Base-by-base conservation (phyloP, 2,888 invertebrate species). In the Prostheceraeus crozeri region DNA sequence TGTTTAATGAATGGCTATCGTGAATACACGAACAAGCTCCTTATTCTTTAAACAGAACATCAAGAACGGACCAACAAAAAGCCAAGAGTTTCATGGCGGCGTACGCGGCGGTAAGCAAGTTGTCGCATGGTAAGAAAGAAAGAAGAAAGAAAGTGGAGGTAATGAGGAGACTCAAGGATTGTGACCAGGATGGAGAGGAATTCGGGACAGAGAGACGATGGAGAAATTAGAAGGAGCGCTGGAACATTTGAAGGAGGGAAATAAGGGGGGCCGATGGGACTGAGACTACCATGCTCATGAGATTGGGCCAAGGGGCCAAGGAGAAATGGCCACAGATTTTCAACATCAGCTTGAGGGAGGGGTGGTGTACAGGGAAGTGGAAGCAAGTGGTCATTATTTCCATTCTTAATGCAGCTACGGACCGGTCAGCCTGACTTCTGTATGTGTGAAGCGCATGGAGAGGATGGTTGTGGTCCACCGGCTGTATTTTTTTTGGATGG, bases 341-440 rank as follows among this genome's bases (percentile, higher is more conserved):
- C 3, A 53, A 53, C 31, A 19, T 19, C 6, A 35, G 53, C 53
- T 53, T 25, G 35, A 10, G 27, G 19, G 31, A 16, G 4, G 53
- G 53, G 2, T 16, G 19, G 10, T 53, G 53, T 31, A 25, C 53
- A 2, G 53, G 53, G 3, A 36, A 19, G n/a, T 53, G 35, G 35
- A 53, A 53, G 10, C 25, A 31, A 11, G 53, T 31, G 3, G 10
- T 53, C 25, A 40, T 40, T n/a, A 19, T 40, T 6, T 23, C 40
- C 6, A 40, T 6, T 14, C 40, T 40, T 10, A 40, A 40, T 14
- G n/a, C 40, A 40, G 40, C 40, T 40, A 40, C 40, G 19, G 40
- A 40, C 6, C n/a, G 40, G 40, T 40, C 8, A 40, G 40, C 16
- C 16, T 40, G 6, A 40, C 40, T n/a, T n/a, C 10, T 19, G 40